Evolutionary conservation across 1,140 invertebrate species (phyloP).

Genomic region (Holotrichia oblita): DNA sequence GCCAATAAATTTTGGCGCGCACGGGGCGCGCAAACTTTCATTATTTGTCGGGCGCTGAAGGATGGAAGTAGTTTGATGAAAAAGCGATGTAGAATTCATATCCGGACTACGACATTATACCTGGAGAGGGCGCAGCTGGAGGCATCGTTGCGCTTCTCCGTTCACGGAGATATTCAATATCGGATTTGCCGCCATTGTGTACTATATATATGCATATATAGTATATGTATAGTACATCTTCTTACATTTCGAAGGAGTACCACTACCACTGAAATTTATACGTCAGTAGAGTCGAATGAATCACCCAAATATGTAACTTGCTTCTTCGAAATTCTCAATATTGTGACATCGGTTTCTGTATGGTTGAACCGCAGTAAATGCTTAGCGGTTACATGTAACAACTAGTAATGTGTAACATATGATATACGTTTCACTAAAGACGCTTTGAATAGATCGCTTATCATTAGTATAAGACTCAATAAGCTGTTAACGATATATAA

Average conservation of each 20-base stretch:
- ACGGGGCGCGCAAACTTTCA: slow-evolving; percentile 5
- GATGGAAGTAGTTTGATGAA: slow-evolving; percentile 35
- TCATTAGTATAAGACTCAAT: too few relatives aligned
- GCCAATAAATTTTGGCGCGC: slow-evolving; percentile 24
- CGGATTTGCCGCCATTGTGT: slow-evolving; percentile 28
- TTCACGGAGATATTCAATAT: slow-evolving; percentile 33
- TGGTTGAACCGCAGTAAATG: too few relatives aligned
- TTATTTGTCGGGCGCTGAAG: slow-evolving; percentile 28
- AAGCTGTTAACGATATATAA: too few relatives aligned
- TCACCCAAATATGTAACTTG: background rate
- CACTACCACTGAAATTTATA: background rate
- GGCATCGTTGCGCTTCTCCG: slow-evolving; percentile 24
- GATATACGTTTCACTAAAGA: too few relatives aligned
- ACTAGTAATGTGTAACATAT: too few relatives aligned
- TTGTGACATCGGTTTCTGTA: too few relatives aligned
- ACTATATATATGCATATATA: background rate
- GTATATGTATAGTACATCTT: background rate
- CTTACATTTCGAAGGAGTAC: background rate
- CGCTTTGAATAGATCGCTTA: too few relatives aligned
- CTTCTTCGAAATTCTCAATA: too few relatives aligned
- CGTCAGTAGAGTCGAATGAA: background rate
- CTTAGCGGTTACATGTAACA: too few relatives aligned
- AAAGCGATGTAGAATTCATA: slow-evolving; percentile 33
- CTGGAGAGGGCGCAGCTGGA: slow-evolving; percentile 26
- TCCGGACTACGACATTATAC: slow-evolving; percentile 25